phyloP scores from a whole-genome alignment of 2,797 vertebrate genomes.

The Paedocypris micromegethes region DNA sequence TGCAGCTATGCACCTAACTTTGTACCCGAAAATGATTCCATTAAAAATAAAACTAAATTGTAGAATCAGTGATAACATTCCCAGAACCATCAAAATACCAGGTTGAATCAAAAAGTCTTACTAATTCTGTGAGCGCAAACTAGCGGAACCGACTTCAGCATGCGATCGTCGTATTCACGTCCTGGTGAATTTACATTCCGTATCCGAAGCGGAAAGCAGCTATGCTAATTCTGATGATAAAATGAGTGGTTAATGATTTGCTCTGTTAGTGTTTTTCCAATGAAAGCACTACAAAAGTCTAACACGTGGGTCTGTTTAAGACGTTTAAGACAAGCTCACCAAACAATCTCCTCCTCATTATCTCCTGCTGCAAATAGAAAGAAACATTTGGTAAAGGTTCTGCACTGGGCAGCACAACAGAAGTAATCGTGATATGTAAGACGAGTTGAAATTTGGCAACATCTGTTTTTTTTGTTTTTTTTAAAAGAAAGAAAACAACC shows the following conservation, averaged over 20 bases:
- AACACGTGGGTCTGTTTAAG: conserved; percentile 2
- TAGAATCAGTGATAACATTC: no score
- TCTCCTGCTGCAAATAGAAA: conserved; percentile 12
- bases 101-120: no score
- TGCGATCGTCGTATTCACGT: no score
- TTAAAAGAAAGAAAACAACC: conserved; percentile 5
- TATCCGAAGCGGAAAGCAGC: no score
- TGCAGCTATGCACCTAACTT: neutral
- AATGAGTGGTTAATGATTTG: conserved; percentile 9
- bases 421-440: conserved; percentile 24
- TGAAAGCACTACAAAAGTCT: conserved; percentile 16
- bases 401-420: conserved; percentile 7
- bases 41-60: neutral
- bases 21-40: neutral
- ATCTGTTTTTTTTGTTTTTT: conserved; percentile 2
- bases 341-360: neutral
- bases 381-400: conserved; percentile 4
- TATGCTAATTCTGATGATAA: no score
- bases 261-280: conserved; percentile 24
- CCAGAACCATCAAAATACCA: no score
- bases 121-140: no score
- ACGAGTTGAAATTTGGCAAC: conserved; percentile 23
- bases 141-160: no score
- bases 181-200: no score
- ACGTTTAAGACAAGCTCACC: conserved; percentile 1